These are phyloP conservation scores for Papilio machaon DNA, from an alignment of 1,140 invertebrate species.

Conservation along the genomic window DNA sequence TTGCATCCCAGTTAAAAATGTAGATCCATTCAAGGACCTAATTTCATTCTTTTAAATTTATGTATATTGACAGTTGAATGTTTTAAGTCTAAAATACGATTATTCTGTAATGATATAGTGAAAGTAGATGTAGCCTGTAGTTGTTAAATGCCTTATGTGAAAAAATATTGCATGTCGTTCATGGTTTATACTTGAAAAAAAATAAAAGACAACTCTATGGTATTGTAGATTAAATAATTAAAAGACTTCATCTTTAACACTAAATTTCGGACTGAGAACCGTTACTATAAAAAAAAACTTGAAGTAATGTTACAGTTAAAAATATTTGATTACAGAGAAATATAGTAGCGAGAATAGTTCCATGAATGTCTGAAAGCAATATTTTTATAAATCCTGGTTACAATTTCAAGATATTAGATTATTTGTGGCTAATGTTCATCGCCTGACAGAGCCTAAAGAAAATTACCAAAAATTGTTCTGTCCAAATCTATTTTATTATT, in stretches of 20 bases:
- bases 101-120: constrained; percentile 3
- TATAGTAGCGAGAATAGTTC: neutral
- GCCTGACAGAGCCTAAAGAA: neutral
- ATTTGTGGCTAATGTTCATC: neutral
- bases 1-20: neutral
- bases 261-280: neutral
- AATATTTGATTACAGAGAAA: neutral
- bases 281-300: neutral
- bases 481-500: constrained; percentile 28
- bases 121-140: constrained; percentile 2
- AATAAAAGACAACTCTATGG: neutral
- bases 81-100: neutral
- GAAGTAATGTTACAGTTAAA: neutral
- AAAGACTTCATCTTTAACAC: neutral
- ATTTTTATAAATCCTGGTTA: neutral
- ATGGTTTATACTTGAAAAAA: neutral
- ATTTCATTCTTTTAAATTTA: neutral
- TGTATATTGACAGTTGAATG: constrained; percentile 1
- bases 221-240: neutral
- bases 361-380: neutral
- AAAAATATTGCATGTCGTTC: neutral
- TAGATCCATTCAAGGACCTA: neutral
- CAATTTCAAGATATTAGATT: neutral
- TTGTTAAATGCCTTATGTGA: constrained; percentile 2
- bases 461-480: neutral